Conservation (phyloP, 2,113 vertebrate species). For the Psephotus haematonotus region DNA sequence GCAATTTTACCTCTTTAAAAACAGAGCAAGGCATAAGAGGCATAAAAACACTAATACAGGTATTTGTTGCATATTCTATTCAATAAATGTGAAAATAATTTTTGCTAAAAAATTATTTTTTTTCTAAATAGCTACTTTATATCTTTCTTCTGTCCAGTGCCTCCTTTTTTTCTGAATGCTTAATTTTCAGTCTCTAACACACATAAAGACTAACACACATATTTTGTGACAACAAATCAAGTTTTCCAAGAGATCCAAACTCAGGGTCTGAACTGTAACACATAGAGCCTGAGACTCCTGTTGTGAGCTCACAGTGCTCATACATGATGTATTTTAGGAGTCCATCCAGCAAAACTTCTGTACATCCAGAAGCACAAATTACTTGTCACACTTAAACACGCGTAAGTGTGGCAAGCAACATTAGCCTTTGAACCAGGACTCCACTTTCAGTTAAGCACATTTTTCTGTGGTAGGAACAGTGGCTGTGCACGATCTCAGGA, state of each 20-base stretch:
- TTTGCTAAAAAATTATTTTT: background rate
- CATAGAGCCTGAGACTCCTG: background rate
- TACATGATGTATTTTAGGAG: background rate
- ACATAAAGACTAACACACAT: background rate
- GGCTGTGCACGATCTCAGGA: background rate
- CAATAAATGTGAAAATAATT: background rate
- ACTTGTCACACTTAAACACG: too few species aligned
- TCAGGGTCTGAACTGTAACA: background rate
- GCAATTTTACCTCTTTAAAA: background rate
- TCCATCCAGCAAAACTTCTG: background rate
- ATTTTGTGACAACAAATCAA: background rate
- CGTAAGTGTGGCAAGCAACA: background rate
- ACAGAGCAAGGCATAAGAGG: background rate
- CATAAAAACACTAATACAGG: background rate
- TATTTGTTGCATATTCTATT: background rate
- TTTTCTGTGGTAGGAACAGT: background rate
- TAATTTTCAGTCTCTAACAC: background rate
- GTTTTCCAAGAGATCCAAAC: background rate
- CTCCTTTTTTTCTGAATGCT: background rate
- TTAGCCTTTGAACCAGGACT: background rate
- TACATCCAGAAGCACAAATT: background rate
- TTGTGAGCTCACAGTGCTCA: background rate
- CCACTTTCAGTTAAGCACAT: background rate
- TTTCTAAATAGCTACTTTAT: background rate
- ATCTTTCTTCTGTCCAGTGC: background rate